Base-by-base conservation (phyloP, 2,888 invertebrate genomes). In the Rhyacophila evoluta region DNA sequence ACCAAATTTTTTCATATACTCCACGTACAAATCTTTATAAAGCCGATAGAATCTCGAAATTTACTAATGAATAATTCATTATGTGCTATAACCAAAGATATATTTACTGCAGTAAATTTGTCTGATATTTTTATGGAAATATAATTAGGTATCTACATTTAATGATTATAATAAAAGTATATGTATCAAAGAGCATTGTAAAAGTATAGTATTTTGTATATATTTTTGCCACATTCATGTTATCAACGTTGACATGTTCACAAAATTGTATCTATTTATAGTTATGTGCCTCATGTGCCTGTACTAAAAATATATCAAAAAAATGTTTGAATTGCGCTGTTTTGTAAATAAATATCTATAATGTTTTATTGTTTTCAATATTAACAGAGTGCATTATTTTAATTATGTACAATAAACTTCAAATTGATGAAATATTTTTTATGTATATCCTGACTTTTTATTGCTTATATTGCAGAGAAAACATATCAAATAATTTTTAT, bases 51-150 rank as follows among this genome's bases (percentile, higher is more conserved):
- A 33, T 33, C 29, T 33, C 2, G 2, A 4, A 33, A 33, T 25
- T 55, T n/a, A n/a, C n/a, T n/a, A n/a, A n/a, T n/a, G n/a, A 55
- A 33, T 33, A 6, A 33, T 33, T 33, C 55, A 25, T 55, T 8
- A 19, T 55, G 19, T 55, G 55, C 55, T 55, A 55, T 55, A 55
- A 55, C 55, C 55, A 55, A 55, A 55, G 55, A 55, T 19, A 19
- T 55, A 10, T 55, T 55, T 55, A 55, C 55, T 55, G 19, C 10
- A 25, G 55, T 55, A 55, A 55, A 55, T 55, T 19, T 55, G 55
- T 55, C 25, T 55, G 19, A 55, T 55, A 55, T 55, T 55, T 55
- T 55, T 55, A 25, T 55, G 55, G 19, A n/a, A 55, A 5, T 41
- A 41, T 15, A n/a, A n/a, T n/a, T n/a, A n/a, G n/a, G n/a, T n/a